Base-by-base conservation (phyloP, 2,888 invertebrate species). In the Hirudinaria manillensis region DNA sequence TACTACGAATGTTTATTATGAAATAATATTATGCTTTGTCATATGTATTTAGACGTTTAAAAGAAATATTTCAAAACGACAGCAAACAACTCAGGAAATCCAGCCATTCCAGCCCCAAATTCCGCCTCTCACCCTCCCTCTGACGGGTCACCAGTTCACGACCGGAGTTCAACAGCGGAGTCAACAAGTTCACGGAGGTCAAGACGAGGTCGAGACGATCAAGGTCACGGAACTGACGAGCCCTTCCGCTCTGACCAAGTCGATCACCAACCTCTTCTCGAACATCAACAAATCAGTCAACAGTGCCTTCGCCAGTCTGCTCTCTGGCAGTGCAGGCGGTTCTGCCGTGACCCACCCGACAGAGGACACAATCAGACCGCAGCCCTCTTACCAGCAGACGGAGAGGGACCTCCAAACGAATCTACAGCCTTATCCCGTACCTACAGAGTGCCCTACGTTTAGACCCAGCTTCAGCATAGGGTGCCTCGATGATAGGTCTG, bases 241-340 rank as follows among this genome's bases (percentile, higher is more conserved):
- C n/a, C 77, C 80, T 7, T 79, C 78, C 3, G 75, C 79, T 16
- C 72, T 78, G 36, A 74, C 77, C 29, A 76, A 78, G 53, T 78
- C 78, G 6, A 71, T 80, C 66, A 78, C 79, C 45, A 77, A 78
- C 29, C 68, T 80, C 51, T 78, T 80, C 53, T 76, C 75, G n/a
- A 75, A 76, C 76, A 78, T 80, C 65, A 80, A 79, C 75, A 80
- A 79, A 75, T 78, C 78, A 38, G 79, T 79, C 51, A 78, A 78
- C 76, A 78, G 77, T 76, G 80, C 80, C 76, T 78, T 80, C 55
- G 78, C 76, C 71, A 79, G 75, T 76, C 75, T 80, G 67, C 74
- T 80, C 65, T 78, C 78, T 34, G 75, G 71, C 32, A 65, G 38
- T 29, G 75, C 29, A 27, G 75, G 68, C 16, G 56, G 32, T 24